phyloP scores from a whole-genome alignment of 2,888 invertebrate genomes.

The Eristalis tenax region DNA sequence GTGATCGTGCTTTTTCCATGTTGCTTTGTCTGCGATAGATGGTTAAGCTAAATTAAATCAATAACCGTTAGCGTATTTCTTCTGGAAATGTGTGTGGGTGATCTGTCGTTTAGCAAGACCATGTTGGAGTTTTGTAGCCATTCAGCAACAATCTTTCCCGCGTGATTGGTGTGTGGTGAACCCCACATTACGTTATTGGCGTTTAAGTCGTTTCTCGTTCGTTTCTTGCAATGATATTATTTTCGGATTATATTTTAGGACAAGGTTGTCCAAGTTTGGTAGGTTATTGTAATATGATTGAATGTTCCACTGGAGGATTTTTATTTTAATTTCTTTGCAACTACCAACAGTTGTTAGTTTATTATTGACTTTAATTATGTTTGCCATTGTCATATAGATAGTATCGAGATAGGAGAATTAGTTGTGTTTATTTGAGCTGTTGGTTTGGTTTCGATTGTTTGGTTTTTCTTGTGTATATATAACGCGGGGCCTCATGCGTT shows the following conservation, averaged over 20 bases:
- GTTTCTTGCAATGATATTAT: neutral
- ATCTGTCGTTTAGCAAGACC: conserved; percentile 3
- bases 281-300: neutral
- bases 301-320: conserved; percentile 5
- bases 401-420: too few relatives aligned
- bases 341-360: neutral
- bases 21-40: neutral
- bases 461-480: too few relatives aligned
- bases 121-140: too few relatives aligned
- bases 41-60: neutral
- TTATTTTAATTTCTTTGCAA: neutral
- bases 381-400: too few relatives aligned
- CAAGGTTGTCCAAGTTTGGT: neutral
- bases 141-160: neutral
- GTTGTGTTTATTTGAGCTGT: too few relatives aligned
- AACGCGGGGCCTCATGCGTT: too few relatives aligned
- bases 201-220: conserved; percentile 1
- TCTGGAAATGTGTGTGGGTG: too few relatives aligned
- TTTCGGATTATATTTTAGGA: conserved; percentile 4
- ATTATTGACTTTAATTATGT: neutral
- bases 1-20: neutral
- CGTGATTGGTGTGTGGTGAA: neutral
- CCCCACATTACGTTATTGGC: conserved; percentile 10
- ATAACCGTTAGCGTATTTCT: neutral
- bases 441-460: too few relatives aligned